A percentile compares a stretch with the other conserved stretches of the same genome.
Conservation (phyloP, 2,113 vertebrate genomes). For the Mionectes macconnelli region DNA sequence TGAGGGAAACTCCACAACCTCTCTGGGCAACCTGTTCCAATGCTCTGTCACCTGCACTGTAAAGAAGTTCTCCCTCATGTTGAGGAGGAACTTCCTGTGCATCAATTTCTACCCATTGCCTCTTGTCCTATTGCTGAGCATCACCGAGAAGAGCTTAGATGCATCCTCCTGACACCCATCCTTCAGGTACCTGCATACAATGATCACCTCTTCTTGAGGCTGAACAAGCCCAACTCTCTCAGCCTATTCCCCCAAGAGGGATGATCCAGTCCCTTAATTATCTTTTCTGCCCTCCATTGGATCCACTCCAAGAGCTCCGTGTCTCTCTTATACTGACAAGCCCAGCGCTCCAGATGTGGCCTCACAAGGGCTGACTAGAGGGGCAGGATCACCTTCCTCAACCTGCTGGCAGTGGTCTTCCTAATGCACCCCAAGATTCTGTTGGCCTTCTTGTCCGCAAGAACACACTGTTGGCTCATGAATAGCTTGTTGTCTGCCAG, state of each 20-base stretch:
- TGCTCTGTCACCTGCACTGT: fast-evolving
- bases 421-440: neutral
- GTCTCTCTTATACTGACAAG: neutral
- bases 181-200: neutral
- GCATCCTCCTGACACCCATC: neutral
- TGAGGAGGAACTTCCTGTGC: neutral
- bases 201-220: fast-evolving
- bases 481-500: neutral
- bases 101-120: fast-evolving
- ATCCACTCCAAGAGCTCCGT: neutral
- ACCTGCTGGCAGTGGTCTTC: neutral
- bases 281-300: neutral
- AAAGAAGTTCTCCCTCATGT: neutral
- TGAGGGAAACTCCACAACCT: neutral
- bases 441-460: neutral
- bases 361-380: neutral
- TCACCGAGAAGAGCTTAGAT: neutral
- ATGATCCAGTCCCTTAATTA: neutral
- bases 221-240: neutral
- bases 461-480: neutral
- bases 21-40: neutral
- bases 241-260: too few species aligned
- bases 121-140: neutral
- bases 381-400: neutral
- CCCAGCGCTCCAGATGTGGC: neutral